A percentile compares a stretch with the other conserved stretches of the same genome.
Conservation (phyloP, 1,140 invertebrate genomes). For the Aphaenogaster ashmeadi region DNA sequence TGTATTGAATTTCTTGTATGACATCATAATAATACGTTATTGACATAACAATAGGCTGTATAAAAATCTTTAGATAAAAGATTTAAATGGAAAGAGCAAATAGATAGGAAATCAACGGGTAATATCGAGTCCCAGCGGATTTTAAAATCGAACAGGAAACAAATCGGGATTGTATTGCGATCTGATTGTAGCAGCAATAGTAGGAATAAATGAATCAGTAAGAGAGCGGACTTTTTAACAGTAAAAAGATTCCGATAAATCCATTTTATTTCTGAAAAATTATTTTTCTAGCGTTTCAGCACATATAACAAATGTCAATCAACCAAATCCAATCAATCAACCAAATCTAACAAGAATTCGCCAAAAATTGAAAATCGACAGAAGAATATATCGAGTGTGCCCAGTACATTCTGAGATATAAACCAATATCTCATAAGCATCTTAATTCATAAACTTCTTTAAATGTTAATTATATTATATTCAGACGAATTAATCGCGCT, state of each 20-base stretch:
- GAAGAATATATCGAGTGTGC: background rate
- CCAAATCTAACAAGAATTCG: background rate
- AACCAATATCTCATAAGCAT: background rate
- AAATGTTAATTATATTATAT: background rate
- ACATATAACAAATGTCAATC: slow-evolving; percentile 16
- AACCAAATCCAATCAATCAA: slow-evolving; percentile 30
- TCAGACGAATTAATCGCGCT: background rate
- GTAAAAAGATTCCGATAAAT: slow-evolving; percentile 5
- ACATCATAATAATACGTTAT: background rate
- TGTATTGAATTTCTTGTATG: too few species aligned
- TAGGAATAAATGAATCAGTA: slow-evolving; percentile 26
- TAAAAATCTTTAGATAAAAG: slow-evolving; percentile 12
- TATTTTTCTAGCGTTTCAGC: slow-evolving; percentile 1
- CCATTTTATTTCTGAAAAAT: slow-evolving; percentile 3
- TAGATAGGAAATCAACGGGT: slow-evolving; percentile 3
- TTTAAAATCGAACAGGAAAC: slow-evolving; percentile 38
- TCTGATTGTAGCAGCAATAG: slow-evolving; percentile 49
- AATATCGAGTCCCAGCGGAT: slow-evolving; percentile 12
- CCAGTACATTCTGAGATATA: background rate
- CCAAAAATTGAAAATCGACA: slow-evolving; percentile 12
- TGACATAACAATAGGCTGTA: background rate
- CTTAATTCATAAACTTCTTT: background rate
- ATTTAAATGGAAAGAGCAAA: background rate
- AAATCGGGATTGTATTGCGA: background rate
- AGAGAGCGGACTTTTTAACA: slow-evolving; percentile 14